phyloP scores from a whole-genome alignment of 2,113 vertebrate genomes.

The Chaetodon trifascialis region DNA sequence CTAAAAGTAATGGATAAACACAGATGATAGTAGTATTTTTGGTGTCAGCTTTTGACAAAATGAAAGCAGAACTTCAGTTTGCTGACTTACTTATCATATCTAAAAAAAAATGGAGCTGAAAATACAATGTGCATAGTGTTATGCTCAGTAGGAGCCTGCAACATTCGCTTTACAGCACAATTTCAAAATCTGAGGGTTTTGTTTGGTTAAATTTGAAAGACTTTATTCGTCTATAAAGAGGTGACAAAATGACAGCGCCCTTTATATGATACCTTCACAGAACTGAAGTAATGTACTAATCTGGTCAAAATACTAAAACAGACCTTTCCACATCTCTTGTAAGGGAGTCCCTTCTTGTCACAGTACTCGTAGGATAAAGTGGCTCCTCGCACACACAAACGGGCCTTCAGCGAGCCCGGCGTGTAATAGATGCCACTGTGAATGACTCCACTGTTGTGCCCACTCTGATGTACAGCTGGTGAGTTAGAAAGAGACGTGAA shows the following conservation, averaged over 20 bases:
- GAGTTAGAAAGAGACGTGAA: neutral
- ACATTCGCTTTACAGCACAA: no score
- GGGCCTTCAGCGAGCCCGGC: constrained; percentile 95
- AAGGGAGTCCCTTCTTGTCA: constrained; percentile 91
- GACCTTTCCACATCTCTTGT: constrained; percentile 95
- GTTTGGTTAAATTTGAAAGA: no score
- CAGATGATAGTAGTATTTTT: no score
- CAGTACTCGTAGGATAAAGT: constrained; percentile 93
- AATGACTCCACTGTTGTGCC: constrained; percentile 98
- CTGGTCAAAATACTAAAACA: neutral
- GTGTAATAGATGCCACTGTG: constrained; percentile 99
- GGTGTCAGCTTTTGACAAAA: no score
- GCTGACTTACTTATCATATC: no score
- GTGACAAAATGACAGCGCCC: neutral
- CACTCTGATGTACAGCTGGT: constrained; percentile 93
- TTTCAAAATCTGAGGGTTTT: no score
- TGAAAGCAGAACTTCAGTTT: no score
- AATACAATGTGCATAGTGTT: no score
- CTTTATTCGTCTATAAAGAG: no score
- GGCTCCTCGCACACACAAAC: constrained; percentile 92
- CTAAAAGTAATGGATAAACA: no score
- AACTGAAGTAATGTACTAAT: neutral
- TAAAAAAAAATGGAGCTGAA: no score
- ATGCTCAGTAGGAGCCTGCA: no score
- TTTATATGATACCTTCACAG: neutral